Evolutionary conservation across 2,888 invertebrate species (phyloP).

Genomic region (Epinotia demarniana): DNA sequence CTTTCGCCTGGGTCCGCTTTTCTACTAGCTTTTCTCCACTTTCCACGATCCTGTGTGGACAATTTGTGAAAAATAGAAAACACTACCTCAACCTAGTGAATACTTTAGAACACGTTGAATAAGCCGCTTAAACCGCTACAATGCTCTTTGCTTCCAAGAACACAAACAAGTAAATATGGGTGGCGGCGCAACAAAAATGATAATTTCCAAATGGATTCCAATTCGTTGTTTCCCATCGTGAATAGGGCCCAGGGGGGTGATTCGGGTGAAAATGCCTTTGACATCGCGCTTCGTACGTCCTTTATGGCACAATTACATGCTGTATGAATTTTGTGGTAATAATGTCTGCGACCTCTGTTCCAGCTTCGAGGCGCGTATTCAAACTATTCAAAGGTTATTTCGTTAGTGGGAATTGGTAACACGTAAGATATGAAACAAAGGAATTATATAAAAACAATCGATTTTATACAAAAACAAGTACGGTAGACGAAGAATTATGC

Average conservation of each 20-base stretch:
- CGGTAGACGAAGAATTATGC: too few relatives aligned
- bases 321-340: slow-evolving; percentile 28
- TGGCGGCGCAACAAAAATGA: slow-evolving; percentile 32
- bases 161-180: background rate
- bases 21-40: too few relatives aligned
- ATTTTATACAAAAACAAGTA: too few relatives aligned
- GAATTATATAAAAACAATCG: too few relatives aligned
- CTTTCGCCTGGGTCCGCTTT: too few relatives aligned
- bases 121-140: too few relatives aligned
- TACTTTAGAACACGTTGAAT: too few relatives aligned
- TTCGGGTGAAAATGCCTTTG: slow-evolving; percentile 38
- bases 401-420: too few relatives aligned
- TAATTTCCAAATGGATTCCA: slow-evolving; percentile 41
- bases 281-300: slow-evolving; percentile 12
- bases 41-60: too few relatives aligned
- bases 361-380: background rate
- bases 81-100: too few relatives aligned
- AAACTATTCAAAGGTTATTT: background rate
- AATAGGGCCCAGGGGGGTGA: slow-evolving; percentile 32
- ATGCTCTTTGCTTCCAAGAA: background rate
- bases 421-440: too few relatives aligned
- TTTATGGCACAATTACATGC: slow-evolving; percentile 32
- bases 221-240: slow-evolving; percentile 39
- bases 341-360: slow-evolving; percentile 11
- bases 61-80: too few relatives aligned